Evolutionary conservation across 2,113 vertebrate species (phyloP), one percentile per base, ranked within the genome.

Genomic region (Rhegmatorhina hoffmannsi): DNA sequence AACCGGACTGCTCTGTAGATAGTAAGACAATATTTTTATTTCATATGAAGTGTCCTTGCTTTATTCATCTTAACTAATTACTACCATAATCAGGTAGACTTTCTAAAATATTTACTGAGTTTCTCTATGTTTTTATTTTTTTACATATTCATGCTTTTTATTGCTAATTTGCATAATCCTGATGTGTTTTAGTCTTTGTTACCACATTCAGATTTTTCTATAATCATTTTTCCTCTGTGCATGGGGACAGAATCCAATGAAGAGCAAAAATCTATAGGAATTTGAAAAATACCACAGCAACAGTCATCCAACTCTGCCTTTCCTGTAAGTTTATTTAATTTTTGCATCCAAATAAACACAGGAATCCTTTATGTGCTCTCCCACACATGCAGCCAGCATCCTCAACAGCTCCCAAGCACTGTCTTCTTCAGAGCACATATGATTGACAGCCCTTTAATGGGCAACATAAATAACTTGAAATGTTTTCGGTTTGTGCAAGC

Each of bases 361-460:
- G 47, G 55, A 90, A 75, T 68, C 56, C 36, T 67, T 73, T 84
- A 78, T 20, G 38, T 31, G 25, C 28, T 87, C 60, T 90, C 33
- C 46, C 1, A 3, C 19, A 33, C 40, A 58, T 18, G 59, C 74
- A 91, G 78, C 15, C 62, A 86, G 46, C 38, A 77, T 2, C 9
- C 23, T 66, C 74, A 84, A 87, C 29, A 94, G 68, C 64, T 31
- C 50, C 17, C 50, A 89, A 91, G 76, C 74, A 78, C 29, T 23
- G 4, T 77, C 53, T 68, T 93, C 79, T 84, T 84, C 49, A 84
- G 68, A 93, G 49, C 11, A 89, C 84, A 79, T 49, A n/a, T 68
- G 69, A 95, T 5, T 92, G 92, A 94, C 93, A 97, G 69, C 73
- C 47, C 53, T 89, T 90, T 67, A 28, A 49, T 75, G 73, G 49